A percentile compares a stretch with the other conserved stretches of the same genome.
Evolutionary conservation across 2,113 vertebrate genomes (phyloP).

Genomic region (Ptilonorhynchus violaceus): DNA sequence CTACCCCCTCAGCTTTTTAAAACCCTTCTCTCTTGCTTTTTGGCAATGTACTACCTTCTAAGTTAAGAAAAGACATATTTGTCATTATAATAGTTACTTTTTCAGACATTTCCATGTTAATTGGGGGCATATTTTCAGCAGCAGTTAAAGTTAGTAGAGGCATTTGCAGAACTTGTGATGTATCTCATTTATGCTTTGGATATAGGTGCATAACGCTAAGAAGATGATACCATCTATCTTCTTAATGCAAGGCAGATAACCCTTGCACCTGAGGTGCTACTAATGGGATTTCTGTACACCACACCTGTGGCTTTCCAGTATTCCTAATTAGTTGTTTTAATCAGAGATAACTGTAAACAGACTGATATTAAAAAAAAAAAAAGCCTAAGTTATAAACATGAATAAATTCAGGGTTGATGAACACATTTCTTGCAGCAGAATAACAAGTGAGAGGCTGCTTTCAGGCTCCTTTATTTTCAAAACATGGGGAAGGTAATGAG

Average conservation of each 20-base stretch:
- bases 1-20: background rate
- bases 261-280: background rate
- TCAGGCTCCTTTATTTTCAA: background rate
- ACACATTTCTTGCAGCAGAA: background rate
- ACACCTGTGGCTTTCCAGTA: background rate
- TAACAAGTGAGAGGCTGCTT: background rate
- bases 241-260: background rate
- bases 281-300: background rate
- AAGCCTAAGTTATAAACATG: background rate
- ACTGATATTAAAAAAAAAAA: background rate
- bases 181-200: background rate
- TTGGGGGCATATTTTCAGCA: constrained; percentile 25
- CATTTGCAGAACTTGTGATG: background rate
- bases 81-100: background rate
- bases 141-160: background rate
- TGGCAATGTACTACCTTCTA: background rate
- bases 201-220: background rate
- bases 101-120: constrained; percentile 5
- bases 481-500: background rate
- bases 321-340: background rate
- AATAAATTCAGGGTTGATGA: background rate
- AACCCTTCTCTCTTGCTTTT: background rate
- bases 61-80: background rate
- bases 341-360: background rate
- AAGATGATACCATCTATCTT: background rate